phyloP scores from a whole-genome alignment of 2,797 vertebrate species.

The Odontamblyopus rebecca region DNA sequence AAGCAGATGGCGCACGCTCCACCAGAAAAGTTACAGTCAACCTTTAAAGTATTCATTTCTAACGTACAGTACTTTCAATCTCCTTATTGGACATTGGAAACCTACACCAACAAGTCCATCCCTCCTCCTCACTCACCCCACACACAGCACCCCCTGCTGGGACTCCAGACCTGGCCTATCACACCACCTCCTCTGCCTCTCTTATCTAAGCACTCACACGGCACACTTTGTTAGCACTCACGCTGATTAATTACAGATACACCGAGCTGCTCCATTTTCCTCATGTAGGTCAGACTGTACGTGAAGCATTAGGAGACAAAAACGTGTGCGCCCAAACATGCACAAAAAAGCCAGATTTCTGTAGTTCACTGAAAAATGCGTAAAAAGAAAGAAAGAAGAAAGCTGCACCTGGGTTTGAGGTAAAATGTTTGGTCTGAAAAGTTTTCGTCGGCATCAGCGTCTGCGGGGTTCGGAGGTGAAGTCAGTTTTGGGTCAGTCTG shows the following conservation, averaged over 20 bases:
- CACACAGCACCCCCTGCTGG: constrained; percentile 38
- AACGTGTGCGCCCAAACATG: constrained; percentile 43
- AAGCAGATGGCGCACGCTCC: too few species aligned
- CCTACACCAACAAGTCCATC: constrained; percentile 23
- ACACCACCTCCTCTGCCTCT: constrained; percentile 55
- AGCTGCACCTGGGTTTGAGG: constrained; percentile 44
- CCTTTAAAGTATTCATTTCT: too few species aligned
- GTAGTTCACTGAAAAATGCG: constrained; percentile 19
- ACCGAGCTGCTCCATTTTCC: constrained; percentile 65
- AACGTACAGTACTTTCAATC: background rate
- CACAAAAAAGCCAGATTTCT: constrained; percentile 49
- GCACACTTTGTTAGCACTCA: constrained; percentile 65
- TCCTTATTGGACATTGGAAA: constrained; percentile 18
- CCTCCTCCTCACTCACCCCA: constrained; percentile 19
- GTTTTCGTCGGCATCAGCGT: background rate
- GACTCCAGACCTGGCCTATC: constrained; percentile 37
- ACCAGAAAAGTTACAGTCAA: too few species aligned
- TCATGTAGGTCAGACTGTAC: constrained; percentile 71
- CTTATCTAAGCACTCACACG: constrained; percentile 53
- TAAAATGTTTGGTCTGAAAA: constrained; percentile 37
- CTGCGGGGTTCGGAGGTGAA: background rate
- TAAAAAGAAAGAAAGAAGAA: constrained; percentile 5
- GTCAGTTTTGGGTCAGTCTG: background rate
- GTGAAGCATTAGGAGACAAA: constrained; percentile 41
- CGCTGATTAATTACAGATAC: constrained; percentile 72